Conservation (phyloP, 2,888 invertebrate genomes). For the Aphrophora alni region DNA sequence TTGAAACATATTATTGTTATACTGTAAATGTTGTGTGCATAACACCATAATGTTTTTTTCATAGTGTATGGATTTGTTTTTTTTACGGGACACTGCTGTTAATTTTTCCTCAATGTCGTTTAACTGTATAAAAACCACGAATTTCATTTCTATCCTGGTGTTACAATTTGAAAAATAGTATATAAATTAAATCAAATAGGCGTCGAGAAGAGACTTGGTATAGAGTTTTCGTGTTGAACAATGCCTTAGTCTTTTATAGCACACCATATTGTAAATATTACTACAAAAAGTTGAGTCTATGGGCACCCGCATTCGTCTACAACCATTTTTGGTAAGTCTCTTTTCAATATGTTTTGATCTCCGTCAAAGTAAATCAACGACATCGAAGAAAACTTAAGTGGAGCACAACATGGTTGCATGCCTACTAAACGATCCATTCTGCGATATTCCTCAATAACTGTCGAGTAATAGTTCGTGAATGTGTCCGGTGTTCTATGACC, state of each 20-base stretch:
- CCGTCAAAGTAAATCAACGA: constrained; percentile 91
- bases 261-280: background rate
- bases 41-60: too few species aligned
- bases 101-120: too few species aligned
- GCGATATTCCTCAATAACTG: constrained; percentile 85
- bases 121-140: too few species aligned
- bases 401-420: constrained; percentile 91
- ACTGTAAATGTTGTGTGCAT: too few species aligned
- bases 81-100: too few species aligned
- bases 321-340: constrained; percentile 94
- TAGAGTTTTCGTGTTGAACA: background rate
- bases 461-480: constrained; percentile 86
- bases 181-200: too few species aligned
- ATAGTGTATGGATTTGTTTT: too few species aligned
- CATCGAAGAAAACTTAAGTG: constrained; percentile 90
- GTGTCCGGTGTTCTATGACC: constrained; percentile 80
- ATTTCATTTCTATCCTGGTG: too few species aligned
- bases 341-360: constrained; percentile 89
- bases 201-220: too few species aligned
- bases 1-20: too few species aligned
- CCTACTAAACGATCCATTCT: constrained; percentile 76
- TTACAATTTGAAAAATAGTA: too few species aligned
- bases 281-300: constrained; percentile 56
- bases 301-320: constrained; percentile 96
- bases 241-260: background rate